phyloP scores from a whole-genome alignment of 2,113 vertebrate genomes.

The Phainopepla nitens region DNA sequence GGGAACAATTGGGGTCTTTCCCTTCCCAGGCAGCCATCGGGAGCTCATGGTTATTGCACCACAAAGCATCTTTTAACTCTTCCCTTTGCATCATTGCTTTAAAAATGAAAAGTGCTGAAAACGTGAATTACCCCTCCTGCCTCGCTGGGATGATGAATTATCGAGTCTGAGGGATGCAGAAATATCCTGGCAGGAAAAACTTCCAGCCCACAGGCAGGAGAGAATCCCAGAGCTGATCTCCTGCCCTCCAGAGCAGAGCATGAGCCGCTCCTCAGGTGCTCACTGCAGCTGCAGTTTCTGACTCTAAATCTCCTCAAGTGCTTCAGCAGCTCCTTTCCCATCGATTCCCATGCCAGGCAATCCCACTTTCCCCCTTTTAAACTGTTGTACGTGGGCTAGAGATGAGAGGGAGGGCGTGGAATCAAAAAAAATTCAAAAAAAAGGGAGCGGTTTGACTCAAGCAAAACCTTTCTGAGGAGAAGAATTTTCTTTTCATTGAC shows the following conservation, averaged over 20 bases:
- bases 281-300: neutral
- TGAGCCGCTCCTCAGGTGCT: neutral
- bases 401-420: neutral
- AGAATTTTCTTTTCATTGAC: neutral
- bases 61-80: neutral
- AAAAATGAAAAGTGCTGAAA: neutral
- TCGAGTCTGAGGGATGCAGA: neutral
- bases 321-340: neutral
- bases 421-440: neutral
- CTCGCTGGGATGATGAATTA: neutral
- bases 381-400: neutral
- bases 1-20: neutral
- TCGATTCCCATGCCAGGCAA: neutral
- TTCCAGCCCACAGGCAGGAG: no score
- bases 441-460: neutral
- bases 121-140: neutral
- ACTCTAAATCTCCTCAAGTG: neutral
- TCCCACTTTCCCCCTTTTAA: neutral
- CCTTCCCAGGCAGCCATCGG: neutral
- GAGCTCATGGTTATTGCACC: neutral
- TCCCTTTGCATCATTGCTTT: neutral
- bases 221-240: neutral
- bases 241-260: neutral
- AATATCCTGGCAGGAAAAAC: neutral
- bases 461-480: neutral